phyloP scores from a whole-genome alignment of 2,888 invertebrate genomes.

The Poecilus cupreus region DNA sequence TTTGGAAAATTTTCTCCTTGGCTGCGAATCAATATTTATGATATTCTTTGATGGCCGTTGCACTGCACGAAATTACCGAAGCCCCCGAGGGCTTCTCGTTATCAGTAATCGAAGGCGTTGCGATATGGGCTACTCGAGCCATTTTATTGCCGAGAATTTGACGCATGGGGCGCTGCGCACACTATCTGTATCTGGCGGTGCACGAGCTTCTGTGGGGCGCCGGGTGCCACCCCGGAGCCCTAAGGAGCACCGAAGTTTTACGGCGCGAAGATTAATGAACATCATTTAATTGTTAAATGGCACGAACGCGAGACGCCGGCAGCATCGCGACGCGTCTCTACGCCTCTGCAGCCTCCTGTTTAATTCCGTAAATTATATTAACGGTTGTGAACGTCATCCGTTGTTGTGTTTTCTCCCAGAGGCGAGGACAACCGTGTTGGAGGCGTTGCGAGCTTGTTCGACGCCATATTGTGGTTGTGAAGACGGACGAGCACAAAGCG shows the following conservation, averaged over 20 bases:
- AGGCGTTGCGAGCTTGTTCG: neutral
- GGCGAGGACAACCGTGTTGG: constrained; percentile 8
- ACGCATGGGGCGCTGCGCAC: constrained; percentile 14
- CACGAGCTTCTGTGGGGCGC: no score
- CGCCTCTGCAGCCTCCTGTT: constrained; percentile 35
- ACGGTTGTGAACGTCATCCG: constrained; percentile 44
- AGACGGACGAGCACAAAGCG: neutral
- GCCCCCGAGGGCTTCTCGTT: neutral
- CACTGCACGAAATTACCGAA: neutral
- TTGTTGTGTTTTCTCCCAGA: constrained; percentile 33
- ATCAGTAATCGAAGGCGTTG: constrained; percentile 22
- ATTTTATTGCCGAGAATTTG: constrained; percentile 31
- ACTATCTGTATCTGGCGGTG: neutral
- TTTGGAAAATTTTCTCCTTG: neutral
- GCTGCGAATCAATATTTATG: neutral
- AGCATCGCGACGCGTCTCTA: constrained; percentile 2
- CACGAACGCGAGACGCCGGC: constrained; percentile 56
- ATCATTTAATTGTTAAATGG: constrained; percentile 60
- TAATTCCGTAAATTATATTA: constrained; percentile 59
- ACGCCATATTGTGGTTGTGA: constrained; percentile 25
- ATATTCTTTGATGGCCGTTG: neutral
- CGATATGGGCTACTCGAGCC: constrained; percentile 21
- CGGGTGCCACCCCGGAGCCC: neutral
- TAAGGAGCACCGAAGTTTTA: constrained; percentile 24
- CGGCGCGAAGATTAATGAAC: constrained; percentile 52